phyloP scores from a whole-genome alignment of 2,888 invertebrate genomes.

The Sinopyrophorus schimmeli region DNA sequence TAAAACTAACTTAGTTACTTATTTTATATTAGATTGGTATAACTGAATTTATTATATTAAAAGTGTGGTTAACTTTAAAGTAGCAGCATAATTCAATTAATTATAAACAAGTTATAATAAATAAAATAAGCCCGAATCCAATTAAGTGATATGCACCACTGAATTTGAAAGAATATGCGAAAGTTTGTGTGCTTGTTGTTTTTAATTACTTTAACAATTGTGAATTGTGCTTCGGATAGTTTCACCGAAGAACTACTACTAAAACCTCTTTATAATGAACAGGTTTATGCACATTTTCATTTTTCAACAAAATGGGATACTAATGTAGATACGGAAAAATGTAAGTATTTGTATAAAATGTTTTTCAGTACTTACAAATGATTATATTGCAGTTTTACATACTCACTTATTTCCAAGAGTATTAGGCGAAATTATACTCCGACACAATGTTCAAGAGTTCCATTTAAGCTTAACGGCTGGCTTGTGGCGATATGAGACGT shows the following conservation, averaged over 20 bases:
- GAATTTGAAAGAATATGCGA: no score
- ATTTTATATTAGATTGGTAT: no score
- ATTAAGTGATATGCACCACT: no score
- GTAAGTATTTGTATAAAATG: slow-evolving; percentile 57
- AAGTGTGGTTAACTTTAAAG: no score
- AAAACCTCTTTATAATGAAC: slow-evolving; percentile 80
- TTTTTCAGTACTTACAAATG: neutral
- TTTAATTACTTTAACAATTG: neutral
- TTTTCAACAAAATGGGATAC: slow-evolving; percentile 81
- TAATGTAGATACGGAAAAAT: slow-evolving; percentile 59
- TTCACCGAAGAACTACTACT: slow-evolving; percentile 88
- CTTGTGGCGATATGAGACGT: slow-evolving; percentile 88
- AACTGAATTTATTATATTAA: no score
- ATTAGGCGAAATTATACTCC: slow-evolving; percentile 82
- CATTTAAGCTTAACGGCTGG: slow-evolving; percentile 93
- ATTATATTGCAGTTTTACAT: slow-evolving; percentile 67
- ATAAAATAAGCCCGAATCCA: no score
- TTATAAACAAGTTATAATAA: no score
- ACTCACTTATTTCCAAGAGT: slow-evolving; percentile 87
- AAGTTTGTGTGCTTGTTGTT: no score
- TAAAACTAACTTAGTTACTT: no score
- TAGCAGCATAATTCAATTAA: no score
- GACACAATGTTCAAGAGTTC: slow-evolving; percentile 85
- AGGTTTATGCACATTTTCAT: slow-evolving; percentile 89
- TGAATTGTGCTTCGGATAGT: slow-evolving; percentile 16